Conservation (phyloP, 2,113 vertebrate species). For the Calypte anna region DNA sequence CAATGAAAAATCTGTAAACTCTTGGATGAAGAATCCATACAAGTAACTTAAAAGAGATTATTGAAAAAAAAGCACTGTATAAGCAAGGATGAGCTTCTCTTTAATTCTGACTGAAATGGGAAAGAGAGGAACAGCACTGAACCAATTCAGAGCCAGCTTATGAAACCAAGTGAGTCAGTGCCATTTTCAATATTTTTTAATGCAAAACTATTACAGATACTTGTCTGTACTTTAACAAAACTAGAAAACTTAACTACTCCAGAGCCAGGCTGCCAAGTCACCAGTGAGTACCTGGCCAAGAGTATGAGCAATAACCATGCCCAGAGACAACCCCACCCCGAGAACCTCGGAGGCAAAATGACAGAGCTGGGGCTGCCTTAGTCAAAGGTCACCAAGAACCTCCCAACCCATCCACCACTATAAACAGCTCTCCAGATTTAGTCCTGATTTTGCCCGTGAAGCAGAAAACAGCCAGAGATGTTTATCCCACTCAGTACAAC, state of each 20-base stretch:
- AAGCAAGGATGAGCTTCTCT: background rate
- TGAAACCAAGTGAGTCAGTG: fast-evolving
- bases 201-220: background rate
- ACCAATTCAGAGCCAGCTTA: too few relatives aligned
- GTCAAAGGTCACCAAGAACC: conserved; percentile 68
- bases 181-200: background rate
- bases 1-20: background rate
- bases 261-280: background rate
- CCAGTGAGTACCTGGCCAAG: background rate
- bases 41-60: background rate
- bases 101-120: background rate
- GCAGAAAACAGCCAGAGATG: background rate
- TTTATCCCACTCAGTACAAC: background rate
- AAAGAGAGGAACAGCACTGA: background rate
- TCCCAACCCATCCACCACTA: background rate
- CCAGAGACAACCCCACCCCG: conserved; percentile 44
- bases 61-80: background rate
- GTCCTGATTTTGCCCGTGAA: background rate
- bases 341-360: background rate
- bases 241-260: too few relatives aligned
- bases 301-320: background rate
- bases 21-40: background rate
- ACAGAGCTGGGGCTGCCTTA: background rate
- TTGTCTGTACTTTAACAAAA: background rate
- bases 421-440: background rate